Conservation (phyloP, 37 sponge, comb jelly and placozoan genomes). For the Trichoplax adhaerens region DNA sequence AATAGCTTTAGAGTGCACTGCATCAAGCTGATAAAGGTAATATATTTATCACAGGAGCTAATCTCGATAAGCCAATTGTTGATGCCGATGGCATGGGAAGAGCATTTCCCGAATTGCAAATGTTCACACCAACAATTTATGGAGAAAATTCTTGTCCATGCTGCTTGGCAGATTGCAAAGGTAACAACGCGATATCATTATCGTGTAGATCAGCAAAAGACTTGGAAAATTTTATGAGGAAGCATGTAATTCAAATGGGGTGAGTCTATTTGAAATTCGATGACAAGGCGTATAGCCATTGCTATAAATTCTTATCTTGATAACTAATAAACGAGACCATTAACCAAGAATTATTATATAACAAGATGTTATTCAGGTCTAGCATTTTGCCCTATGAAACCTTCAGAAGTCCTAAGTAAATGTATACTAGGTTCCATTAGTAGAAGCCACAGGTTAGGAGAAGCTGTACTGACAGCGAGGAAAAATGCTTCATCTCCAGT, state of each 20-base stretch:
- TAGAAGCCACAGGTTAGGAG: conserved; percentile 44
- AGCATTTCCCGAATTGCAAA: conserved; percentile 79
- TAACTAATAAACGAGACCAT: too few relatives aligned
- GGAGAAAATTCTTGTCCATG: conserved; percentile 27
- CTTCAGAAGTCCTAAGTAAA: conserved; percentile 21
- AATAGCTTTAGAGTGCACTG: too few relatives aligned
- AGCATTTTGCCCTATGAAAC: conserved; percentile 17
- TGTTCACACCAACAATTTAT: conserved; percentile 58
- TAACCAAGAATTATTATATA: not conserved
- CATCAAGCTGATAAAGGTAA: too few relatives aligned
- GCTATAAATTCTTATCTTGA: too few relatives aligned
- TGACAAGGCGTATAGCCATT: not conserved
- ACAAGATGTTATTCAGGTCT: conserved; percentile 44
- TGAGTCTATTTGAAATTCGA: conserved; percentile 5
- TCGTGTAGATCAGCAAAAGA: conserved; percentile 13
- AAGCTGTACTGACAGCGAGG: conserved; percentile 40
- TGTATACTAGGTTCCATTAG: conserved; percentile 35
- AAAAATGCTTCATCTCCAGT: conserved; percentile 12
- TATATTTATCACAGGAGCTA: too few relatives aligned
- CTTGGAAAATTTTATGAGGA: conserved; percentile 47
- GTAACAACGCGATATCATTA: conserved; percentile 22
- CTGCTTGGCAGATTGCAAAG: conserved; percentile 38
- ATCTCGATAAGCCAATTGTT: conserved; percentile 27
- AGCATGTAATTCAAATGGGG: conserved; percentile 48
- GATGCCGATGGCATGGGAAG: conserved; percentile 83